Conservation (phyloP, 1,140 invertebrate genomes). For the Lordiphosa collinella region DNA sequence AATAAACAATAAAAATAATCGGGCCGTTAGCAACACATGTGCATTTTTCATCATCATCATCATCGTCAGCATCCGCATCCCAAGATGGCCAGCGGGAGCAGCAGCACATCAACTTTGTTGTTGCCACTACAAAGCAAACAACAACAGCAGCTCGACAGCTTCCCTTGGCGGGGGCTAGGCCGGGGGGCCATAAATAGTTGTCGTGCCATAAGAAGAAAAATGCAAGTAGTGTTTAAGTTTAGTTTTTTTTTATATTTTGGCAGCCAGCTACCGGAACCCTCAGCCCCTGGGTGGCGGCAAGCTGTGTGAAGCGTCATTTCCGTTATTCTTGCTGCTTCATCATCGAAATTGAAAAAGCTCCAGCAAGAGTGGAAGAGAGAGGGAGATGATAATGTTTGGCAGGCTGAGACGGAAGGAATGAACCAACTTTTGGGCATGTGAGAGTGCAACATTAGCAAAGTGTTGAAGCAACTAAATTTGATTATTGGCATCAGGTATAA, state of each 20-base stretch:
- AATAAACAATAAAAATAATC: conserved; percentile 78
- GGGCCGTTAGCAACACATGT: conserved; percentile 72
- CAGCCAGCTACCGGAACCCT: conserved; percentile 28
- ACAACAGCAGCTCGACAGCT: conserved; percentile 37
- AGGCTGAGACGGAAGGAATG: conserved; percentile 8
- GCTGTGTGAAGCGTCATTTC: conserved; percentile 48
- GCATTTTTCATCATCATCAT: conserved; percentile 73
- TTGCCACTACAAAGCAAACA: conserved; percentile 47
- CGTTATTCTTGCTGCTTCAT: conserved; percentile 56
- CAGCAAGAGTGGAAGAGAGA: conserved; percentile 16
- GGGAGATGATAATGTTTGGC: conserved; percentile 23
- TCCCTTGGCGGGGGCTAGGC: conserved; percentile 15
- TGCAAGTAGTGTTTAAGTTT: conserved; percentile 75
- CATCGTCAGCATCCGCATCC: conserved; percentile 12
- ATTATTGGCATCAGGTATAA: not conserved
- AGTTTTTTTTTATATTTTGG: conserved; percentile 38
- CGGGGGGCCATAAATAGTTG: conserved; percentile 70
- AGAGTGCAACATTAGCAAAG: conserved; percentile 29
- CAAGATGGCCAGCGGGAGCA: conserved; percentile 12
- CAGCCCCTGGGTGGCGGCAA: conserved; percentile 3
- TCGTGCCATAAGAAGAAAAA: conserved; percentile 73
- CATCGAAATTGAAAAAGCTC: conserved; percentile 67
- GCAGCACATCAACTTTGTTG: conserved; percentile 48
- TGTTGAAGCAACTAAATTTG: conserved; percentile 27
- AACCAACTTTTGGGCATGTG: not conserved